Evolutionary conservation across 2,888 invertebrate genomes (phyloP), one percentile per base, ranked within the genome.

Genomic region (Philhelius pedissequus): DNA sequence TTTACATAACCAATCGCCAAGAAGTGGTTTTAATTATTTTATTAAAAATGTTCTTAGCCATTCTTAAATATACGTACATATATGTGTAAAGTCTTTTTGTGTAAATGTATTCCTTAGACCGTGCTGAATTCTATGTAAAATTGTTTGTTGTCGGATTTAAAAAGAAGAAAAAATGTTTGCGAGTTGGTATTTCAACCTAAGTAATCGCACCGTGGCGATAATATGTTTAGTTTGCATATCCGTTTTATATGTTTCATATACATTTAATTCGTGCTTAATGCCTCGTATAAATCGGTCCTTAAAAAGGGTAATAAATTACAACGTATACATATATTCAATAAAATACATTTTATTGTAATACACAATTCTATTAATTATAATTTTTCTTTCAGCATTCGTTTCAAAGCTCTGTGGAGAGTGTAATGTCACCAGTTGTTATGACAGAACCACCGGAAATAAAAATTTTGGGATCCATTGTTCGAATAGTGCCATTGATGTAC

Each of bases 401-500:
- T 74, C 92, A 88, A 69, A 89, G 88, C 76, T 86, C 90, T 60
- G 86, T 91, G 62, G 86, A 88, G 15, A 71, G 73, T 74, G 69
- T 80, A 56, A 77, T 71, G 75, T 76, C 70, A 35, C 70, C 73
- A 15, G 25, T 82, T 43, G 71, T 78, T 18, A 84, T 86, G 50
- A 88, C 88, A 27, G 88, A 87, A 58, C 86, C 88, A 70, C 87
- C 88, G 20, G 91, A 92, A 87, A 89, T 91, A 52, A 90, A 91
- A 52, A 90, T 92, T 15, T 83, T 88, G n/a, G 88, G 88, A 35
- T 87, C 89, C 4, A 87, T 88, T 43, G 93, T 94, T 43, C 93
- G 94, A 58, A 93, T 95, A 64, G 94, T 94, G 40, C 93, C 94
- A 1, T 90, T 94, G 32, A 91, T 94, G 86, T 93, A 93, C 54